These are phyloP conservation scores for Rhinophrynus dorsalis DNA, from an alignment of 2,797 vertebrate genomes.

Conservation along the genomic window DNA sequence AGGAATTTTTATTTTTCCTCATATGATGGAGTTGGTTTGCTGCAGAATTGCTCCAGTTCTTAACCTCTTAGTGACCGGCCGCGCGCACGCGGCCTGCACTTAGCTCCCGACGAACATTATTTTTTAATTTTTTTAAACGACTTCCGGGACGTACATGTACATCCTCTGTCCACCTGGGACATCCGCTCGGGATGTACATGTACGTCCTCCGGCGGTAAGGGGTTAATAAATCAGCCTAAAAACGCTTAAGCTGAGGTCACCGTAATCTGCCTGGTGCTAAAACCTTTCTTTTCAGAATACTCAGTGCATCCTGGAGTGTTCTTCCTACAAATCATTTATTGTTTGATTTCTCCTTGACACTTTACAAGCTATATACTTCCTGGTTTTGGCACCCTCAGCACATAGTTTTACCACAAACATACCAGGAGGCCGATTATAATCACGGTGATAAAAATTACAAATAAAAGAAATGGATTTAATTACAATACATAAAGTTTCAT, in stretches of 20 bases:
- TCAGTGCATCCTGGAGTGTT: not conserved
- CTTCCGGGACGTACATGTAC: too few species aligned
- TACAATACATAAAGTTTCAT: slow-evolving; percentile 36
- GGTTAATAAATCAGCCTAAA: too few species aligned
- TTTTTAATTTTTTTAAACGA: too few species aligned
- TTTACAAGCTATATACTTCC: not conserved
- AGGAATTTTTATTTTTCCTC: too few species aligned
- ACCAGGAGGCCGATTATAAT: not conserved
- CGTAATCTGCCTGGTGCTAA: not conserved
- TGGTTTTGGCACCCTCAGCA: not conserved
- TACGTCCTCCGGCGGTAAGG: too few species aligned
- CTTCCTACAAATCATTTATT: slow-evolving; percentile 2
- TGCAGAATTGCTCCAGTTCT: too few species aligned
- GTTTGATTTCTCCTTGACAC: not conserved
- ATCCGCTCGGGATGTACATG: too few species aligned
- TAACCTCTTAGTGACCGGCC: too few species aligned
- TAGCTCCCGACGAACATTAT: too few species aligned
- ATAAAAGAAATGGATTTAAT: slow-evolving; percentile 9
- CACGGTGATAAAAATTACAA: slow-evolving; percentile 6
- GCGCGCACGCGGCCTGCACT: too few species aligned
- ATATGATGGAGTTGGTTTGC: too few species aligned
- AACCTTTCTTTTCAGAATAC: not conserved
- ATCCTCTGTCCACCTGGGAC: too few species aligned
- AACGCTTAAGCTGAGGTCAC: not conserved
- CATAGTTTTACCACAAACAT: not conserved